Conservation (phyloP, 35 echinoderm and acorn worm species). For the Apostichopus japonicus region DNA sequence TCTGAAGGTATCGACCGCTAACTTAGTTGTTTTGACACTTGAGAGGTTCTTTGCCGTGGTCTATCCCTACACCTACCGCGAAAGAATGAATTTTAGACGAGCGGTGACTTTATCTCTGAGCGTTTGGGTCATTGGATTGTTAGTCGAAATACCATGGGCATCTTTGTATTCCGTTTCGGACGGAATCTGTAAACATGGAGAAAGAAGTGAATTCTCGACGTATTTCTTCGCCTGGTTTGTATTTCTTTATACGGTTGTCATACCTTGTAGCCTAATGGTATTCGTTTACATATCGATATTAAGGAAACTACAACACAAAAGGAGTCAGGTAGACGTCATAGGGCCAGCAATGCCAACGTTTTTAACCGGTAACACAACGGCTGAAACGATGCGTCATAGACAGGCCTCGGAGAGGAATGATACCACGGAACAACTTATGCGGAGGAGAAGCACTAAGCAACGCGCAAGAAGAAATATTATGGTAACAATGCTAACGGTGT, state of each 20-base stretch:
- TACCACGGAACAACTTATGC: not conserved
- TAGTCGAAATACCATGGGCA: conserved; percentile 38
- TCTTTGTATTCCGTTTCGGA: conserved; percentile 28
- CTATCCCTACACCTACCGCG: conserved; percentile 60
- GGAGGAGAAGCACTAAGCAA: not conserved
- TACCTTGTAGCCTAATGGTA: conserved; percentile 46
- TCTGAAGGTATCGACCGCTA: conserved; percentile 58
- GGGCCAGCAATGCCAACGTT: not conserved
- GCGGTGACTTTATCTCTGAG: conserved; percentile 17
- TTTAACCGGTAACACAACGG: not conserved
- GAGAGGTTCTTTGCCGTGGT: conserved; percentile 71
- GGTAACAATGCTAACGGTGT: conserved; percentile 34
- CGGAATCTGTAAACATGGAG: not conserved
- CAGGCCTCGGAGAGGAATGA: not conserved
- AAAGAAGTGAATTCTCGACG: not conserved
- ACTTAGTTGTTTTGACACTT: conserved; percentile 67
- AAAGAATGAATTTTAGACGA: not conserved
- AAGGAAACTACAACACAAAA: not conserved
- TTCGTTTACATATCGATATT: conserved; percentile 56
- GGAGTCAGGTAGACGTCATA: not conserved
- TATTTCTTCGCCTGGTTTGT: conserved; percentile 29
- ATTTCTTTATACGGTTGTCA: conserved; percentile 28
- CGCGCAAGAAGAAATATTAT: conserved; percentile 27
- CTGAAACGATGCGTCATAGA: not conserved
- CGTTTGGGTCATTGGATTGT: conserved; percentile 53